These are phyloP conservation scores for Phoeniculus purpureus DNA, from an alignment of 2,797 vertebrate species.

Conservation along the genomic window DNA sequence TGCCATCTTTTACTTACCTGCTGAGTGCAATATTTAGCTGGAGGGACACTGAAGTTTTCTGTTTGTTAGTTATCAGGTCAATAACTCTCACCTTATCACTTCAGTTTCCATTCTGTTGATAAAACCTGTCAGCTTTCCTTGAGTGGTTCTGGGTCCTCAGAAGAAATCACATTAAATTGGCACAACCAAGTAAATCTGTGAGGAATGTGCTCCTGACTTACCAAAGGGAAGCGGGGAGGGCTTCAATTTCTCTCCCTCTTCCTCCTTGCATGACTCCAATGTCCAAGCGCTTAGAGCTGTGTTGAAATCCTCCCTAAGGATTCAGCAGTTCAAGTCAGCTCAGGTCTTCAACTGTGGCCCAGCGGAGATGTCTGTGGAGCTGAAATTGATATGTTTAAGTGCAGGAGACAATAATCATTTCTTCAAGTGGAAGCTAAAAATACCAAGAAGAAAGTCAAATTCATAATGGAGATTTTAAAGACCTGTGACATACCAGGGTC, in stretches of 20 bases:
- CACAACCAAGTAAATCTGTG: constrained; percentile 56
- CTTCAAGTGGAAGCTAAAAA: constrained; percentile 67
- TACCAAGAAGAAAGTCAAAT: constrained; percentile 62
- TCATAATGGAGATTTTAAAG: constrained; percentile 75
- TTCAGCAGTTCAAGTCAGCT: constrained; percentile 52
- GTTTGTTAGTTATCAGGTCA: constrained; percentile 72
- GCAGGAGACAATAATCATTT: constrained; percentile 72
- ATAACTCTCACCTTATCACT: constrained; percentile 69
- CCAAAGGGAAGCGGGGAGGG: constrained; percentile 27
- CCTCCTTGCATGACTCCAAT: neutral
- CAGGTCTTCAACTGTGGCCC: constrained; percentile 51
- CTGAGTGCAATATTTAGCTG: constrained; percentile 68
- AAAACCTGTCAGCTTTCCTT: constrained; percentile 70
- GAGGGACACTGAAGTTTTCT: constrained; percentile 63
- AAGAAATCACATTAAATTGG: constrained; percentile 71
- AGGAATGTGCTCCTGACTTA: constrained; percentile 49
- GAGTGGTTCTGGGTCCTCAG: constrained; percentile 57
- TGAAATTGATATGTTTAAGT: constrained; percentile 65
- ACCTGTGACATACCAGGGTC: constrained; percentile 65
- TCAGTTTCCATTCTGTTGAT: constrained; percentile 67
- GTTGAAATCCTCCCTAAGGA: constrained; percentile 35
- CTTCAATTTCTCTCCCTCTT: constrained; percentile 3
- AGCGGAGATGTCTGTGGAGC: constrained; percentile 60
- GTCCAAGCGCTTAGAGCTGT: constrained; percentile 27
- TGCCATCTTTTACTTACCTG: constrained; percentile 62